These are phyloP conservation scores for Polyommatus iphigenia DNA, from an alignment of 2,888 invertebrate species.

Conservation along the genomic window DNA sequence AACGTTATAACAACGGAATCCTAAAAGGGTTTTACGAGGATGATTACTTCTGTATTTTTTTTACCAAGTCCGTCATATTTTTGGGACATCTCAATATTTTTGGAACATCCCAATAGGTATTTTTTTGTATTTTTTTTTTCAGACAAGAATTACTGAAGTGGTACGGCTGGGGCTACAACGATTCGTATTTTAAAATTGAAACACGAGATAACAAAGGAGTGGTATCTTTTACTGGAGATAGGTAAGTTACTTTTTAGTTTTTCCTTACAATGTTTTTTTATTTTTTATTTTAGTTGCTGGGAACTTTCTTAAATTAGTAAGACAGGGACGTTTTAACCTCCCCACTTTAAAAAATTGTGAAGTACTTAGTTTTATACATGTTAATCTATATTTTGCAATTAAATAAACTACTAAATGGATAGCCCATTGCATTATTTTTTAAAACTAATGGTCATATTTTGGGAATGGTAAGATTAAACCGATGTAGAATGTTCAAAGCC, in stretches of 20 bases:
- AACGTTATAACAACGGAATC: no score
- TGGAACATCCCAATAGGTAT: neutral
- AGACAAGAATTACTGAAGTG: constrained; percentile 97
- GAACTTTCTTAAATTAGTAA: no score
- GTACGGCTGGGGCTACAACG: constrained; percentile 99
- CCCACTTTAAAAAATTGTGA: no score
- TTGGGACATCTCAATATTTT: neutral
- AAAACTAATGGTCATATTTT: no score
- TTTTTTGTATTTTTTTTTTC: constrained; percentile 49
- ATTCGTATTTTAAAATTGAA: constrained; percentile 90
- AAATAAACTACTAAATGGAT: no score
- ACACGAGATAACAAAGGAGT: constrained; percentile 60
- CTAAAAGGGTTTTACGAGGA: no score
- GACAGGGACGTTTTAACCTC: no score
- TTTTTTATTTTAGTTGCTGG: neutral
- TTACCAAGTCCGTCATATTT: neutral
- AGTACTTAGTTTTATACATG: no score
- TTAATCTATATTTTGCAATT: no score
- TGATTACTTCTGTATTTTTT: neutral
- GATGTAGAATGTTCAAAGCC: neutral
- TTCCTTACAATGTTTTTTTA: neutral
- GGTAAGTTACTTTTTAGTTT: constrained; percentile 75
- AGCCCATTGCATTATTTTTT: no score
- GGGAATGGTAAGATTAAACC: neutral
- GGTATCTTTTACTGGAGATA: constrained; percentile 90